These are phyloP conservation scores for Clitarchus hookeri DNA, from an alignment of 2,888 invertebrate genomes.

Conservation along the genomic window DNA sequence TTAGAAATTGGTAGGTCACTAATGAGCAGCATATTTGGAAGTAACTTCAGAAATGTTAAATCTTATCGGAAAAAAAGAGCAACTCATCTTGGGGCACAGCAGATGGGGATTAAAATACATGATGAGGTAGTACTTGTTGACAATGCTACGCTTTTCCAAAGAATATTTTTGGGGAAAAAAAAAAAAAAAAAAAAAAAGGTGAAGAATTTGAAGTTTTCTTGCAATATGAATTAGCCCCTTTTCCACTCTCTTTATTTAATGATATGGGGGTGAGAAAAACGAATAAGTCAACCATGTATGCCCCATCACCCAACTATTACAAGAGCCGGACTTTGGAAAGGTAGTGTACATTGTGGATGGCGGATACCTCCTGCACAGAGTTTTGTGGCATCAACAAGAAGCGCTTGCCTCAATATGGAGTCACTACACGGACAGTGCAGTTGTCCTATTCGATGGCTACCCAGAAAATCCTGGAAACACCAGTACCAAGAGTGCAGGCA, in stretches of 20 bases:
- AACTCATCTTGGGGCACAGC: too few relatives aligned
- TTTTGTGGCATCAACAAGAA: not conserved
- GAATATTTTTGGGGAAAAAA: not conserved
- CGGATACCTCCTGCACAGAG: too few relatives aligned
- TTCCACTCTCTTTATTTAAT: not conserved
- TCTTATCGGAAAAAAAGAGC: too few relatives aligned
- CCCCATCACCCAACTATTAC: not conserved
- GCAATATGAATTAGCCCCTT: too few relatives aligned
- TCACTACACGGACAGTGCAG: not conserved
- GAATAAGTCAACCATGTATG: not conserved
- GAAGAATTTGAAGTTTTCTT: not conserved
- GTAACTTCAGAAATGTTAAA: too few relatives aligned
- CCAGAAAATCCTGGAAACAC: not conserved
- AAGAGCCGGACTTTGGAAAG: not conserved
- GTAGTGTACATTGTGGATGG: not conserved
- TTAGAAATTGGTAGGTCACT: too few relatives aligned
- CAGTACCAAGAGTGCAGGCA: too few relatives aligned
- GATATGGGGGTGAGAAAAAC: not conserved
- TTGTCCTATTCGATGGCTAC: not conserved
- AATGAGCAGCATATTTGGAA: too few relatives aligned
- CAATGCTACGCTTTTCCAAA: not conserved
- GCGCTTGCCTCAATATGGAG: not conserved
- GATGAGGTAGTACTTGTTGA: not conserved
- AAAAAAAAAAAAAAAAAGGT: not conserved
- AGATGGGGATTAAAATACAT: not conserved